Evolutionary conservation across 2,797 vertebrate genomes (phyloP).

Genomic region (Micropoecilia bifurca): DNA sequence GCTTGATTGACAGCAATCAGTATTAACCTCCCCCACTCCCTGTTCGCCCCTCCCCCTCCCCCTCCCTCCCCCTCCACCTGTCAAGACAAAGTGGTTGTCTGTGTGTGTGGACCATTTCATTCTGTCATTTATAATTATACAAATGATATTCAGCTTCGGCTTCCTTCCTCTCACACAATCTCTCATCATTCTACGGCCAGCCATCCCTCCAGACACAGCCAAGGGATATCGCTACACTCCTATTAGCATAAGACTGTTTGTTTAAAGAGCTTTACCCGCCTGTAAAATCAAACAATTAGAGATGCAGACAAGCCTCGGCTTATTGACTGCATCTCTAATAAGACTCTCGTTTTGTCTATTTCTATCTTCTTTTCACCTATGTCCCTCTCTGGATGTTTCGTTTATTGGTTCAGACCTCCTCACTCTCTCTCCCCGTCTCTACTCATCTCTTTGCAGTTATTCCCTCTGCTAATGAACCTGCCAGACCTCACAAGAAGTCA

Average conservation of each 20-base stretch:
- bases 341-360: conserved; percentile 44
- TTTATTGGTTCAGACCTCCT: conserved; percentile 47
- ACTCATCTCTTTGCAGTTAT: conserved; percentile 74
- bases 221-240: conserved; percentile 79
- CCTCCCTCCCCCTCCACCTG: conserved; percentile 35
- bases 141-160: conserved; percentile 93
- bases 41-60: neutral
- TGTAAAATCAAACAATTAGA: conserved; percentile 98
- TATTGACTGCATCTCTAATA: conserved; percentile 97
- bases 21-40: conserved; percentile 57
- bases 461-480: conserved; percentile 92
- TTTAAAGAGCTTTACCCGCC: conserved; percentile 91
- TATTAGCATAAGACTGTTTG: conserved; percentile 98
- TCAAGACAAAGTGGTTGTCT: conserved; percentile 54
- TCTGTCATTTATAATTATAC: conserved; percentile 99
- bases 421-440: conserved; percentile 5
- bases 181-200: conserved; percentile 52
- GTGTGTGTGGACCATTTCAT: conserved; percentile 79
- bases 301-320: conserved; percentile 92
- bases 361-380: conserved; percentile 19
- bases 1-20: conserved; percentile 99
- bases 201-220: conserved; percentile 83
- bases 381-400: conserved; percentile 38
- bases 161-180: neutral
- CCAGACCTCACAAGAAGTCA: conserved; percentile 86